These are phyloP conservation scores for Thera obeliscata DNA, from an alignment of 2,888 invertebrate genomes.

Conservation along the genomic window DNA sequence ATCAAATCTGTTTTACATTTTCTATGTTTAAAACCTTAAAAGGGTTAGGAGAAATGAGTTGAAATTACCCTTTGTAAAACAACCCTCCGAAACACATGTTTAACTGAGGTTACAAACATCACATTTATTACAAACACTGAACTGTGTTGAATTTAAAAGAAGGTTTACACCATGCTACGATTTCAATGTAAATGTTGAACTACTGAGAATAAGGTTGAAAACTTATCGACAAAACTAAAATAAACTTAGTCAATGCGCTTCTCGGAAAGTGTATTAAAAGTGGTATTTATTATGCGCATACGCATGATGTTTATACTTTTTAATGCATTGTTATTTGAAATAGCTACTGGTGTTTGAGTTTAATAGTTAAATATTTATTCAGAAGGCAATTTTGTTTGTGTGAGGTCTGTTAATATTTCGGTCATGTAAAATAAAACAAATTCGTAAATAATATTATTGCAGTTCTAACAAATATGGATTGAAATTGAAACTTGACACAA, in stretches of 20 bases:
- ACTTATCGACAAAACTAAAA: conserved; percentile 26
- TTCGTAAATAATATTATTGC: no score
- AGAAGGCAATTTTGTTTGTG: conserved; percentile 55
- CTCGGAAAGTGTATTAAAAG: conserved; percentile 60
- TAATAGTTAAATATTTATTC: conserved; percentile 63
- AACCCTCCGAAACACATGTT: conserved; percentile 44
- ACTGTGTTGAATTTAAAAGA: conserved; percentile 45
- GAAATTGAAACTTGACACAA: no score
- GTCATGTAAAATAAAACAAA: conserved; percentile 1
- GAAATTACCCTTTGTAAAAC: conserved; percentile 47
- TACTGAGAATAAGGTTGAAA: conserved; percentile 24
- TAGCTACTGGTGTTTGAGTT: conserved; percentile 66
- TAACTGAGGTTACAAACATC: conserved; percentile 36
- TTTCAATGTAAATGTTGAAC: conserved; percentile 4
- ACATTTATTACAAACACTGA: conserved; percentile 50
- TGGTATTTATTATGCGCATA: conserved; percentile 61
- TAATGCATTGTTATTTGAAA: conserved; percentile 62
- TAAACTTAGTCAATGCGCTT: conserved; percentile 53
- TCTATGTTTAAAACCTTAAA: conserved; percentile 38
- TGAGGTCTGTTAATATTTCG: conserved; percentile 51
- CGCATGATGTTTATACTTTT: conserved; percentile 61
- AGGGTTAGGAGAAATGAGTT: conserved; percentile 52
- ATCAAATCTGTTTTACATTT: background rate
- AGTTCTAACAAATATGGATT: no score
- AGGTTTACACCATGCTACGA: conserved; percentile 19